phyloP scores from a whole-genome alignment of 2,113 vertebrate species.

The Festucalex cinctus region DNA sequence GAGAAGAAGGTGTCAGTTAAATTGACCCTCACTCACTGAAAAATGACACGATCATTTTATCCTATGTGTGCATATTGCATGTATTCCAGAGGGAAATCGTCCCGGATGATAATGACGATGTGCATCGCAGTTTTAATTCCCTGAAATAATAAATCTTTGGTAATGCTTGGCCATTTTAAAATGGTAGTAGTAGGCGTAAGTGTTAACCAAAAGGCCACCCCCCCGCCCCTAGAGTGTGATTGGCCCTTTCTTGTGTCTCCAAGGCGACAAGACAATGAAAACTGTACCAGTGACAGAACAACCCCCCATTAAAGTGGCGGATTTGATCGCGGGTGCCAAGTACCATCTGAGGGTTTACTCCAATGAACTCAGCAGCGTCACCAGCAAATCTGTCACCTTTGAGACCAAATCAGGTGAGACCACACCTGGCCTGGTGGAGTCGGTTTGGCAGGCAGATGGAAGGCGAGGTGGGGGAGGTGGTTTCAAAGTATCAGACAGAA shows the following conservation, averaged over 20 bases:
- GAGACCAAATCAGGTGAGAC: constrained; percentile 96
- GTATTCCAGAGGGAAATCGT: not conserved
- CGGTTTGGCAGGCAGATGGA: constrained; percentile 21
- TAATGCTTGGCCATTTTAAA: constrained; percentile 17
- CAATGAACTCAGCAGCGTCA: constrained; percentile 83
- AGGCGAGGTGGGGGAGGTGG: not conserved
- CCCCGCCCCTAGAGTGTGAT: constrained; percentile 59
- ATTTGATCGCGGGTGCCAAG: constrained; percentile 86
- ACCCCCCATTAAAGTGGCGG: constrained; percentile 81
- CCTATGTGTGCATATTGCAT: not conserved
- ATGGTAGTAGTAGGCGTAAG: constrained; percentile 1
- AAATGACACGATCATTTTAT: not conserved
- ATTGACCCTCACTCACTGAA: not conserved
- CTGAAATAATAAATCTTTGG: not conserved
- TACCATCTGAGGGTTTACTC: constrained; percentile 95
- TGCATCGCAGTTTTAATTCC: constrained; percentile 37
- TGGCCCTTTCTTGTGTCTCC: constrained; percentile 70
- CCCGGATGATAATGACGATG: not conserved
- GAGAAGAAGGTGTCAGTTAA: not conserved
- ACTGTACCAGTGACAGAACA: constrained; percentile 79
- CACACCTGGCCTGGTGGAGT: constrained; percentile 37
- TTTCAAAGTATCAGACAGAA: not conserved
- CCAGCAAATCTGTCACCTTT: constrained; percentile 86
- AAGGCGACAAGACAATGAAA: constrained; percentile 90
- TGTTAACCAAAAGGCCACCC: constrained; percentile 20